Conservation (phyloP, 1,140 invertebrate species). For the Whitmania pigra region DNA sequence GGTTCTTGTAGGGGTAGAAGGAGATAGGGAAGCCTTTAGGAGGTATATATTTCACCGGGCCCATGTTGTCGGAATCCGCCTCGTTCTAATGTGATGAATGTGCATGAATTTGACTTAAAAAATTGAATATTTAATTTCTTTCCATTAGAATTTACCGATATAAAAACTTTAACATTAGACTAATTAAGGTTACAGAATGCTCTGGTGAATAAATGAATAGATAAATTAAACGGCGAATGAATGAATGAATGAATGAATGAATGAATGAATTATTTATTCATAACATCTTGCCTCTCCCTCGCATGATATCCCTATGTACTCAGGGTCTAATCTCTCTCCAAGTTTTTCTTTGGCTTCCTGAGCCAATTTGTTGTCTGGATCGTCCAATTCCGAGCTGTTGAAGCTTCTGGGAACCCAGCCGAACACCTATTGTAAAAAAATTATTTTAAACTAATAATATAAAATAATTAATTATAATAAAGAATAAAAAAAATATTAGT, state of each 20-base stretch:
- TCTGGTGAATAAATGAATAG: too few relatives aligned
- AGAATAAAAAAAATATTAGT: background rate
- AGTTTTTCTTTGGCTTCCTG: conserved; percentile 19
- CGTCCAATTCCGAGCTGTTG: background rate
- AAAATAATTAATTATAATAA: conserved; percentile 9
- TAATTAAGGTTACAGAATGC: too few relatives aligned
- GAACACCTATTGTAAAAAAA: background rate
- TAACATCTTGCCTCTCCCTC: conserved; percentile 16
- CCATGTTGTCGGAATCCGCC: conserved; percentile 20
- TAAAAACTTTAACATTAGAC: too few relatives aligned
- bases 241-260: too few relatives aligned
- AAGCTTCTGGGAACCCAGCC: conserved; percentile 12
- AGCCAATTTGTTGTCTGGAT: background rate
- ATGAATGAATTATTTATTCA: too few relatives aligned
- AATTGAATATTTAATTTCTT: too few relatives aligned
- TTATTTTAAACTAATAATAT: background rate
- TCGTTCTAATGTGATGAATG: conserved; percentile 8
- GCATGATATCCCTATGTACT: conserved; percentile 12
- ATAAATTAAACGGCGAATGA: too few relatives aligned
- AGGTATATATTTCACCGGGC: conserved; percentile 4
- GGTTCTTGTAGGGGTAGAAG: conserved; percentile 22
- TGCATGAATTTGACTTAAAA: too few relatives aligned
- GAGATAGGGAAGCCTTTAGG: background rate
- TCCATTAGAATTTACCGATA: too few relatives aligned
- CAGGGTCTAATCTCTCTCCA: conserved; percentile 10